Evolutionary conservation across 1,140 invertebrate genomes (phyloP).

Genomic region (Bombus terrestris): DNA sequence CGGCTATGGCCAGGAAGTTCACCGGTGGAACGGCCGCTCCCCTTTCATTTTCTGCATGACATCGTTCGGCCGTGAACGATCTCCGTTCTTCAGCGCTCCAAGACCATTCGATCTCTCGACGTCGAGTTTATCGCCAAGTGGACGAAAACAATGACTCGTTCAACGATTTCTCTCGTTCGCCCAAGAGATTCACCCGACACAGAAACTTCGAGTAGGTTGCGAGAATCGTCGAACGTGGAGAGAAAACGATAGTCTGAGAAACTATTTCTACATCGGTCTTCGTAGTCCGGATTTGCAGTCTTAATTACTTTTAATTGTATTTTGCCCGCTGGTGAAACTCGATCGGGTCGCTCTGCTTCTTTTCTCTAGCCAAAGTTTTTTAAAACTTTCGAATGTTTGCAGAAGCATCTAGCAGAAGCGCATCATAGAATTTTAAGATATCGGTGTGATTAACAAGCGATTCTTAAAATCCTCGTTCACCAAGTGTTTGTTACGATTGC

Average conservation of each 20-base stretch:
- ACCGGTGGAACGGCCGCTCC: background rate
- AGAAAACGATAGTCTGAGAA: slow-evolving; percentile 44
- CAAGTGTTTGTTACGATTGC: no score
- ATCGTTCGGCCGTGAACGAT: slow-evolving; percentile 49
- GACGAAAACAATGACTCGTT: slow-evolving; percentile 71
- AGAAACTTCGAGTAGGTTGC: slow-evolving; percentile 36
- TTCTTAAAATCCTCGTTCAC: background rate
- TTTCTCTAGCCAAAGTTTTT: background rate
- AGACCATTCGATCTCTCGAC: slow-evolving; percentile 50
- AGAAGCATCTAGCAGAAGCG: no score
- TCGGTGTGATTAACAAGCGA: background rate
- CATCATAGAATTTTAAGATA: background rate
- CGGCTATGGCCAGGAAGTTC: slow-evolving; percentile 48
- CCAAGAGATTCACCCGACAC: background rate
- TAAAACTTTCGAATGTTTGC: background rate
- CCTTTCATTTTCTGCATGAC: slow-evolving; percentile 49
- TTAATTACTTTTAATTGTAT: slow-evolving; percentile 67
- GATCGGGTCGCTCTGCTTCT: background rate
- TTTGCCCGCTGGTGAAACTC: slow-evolving; percentile 28
- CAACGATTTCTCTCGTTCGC: slow-evolving; percentile 47
- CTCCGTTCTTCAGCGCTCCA: slow-evolving; percentile 26
- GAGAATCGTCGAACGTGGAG: background rate
- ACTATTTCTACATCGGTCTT: slow-evolving; percentile 11
- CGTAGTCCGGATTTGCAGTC: slow-evolving; percentile 26
- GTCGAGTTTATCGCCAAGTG: slow-evolving; percentile 64